Evolutionary conservation across 2,113 vertebrate species (phyloP), one percentile per base, ranked within the genome.

Genomic region (cat (Felis catus)): DNA sequence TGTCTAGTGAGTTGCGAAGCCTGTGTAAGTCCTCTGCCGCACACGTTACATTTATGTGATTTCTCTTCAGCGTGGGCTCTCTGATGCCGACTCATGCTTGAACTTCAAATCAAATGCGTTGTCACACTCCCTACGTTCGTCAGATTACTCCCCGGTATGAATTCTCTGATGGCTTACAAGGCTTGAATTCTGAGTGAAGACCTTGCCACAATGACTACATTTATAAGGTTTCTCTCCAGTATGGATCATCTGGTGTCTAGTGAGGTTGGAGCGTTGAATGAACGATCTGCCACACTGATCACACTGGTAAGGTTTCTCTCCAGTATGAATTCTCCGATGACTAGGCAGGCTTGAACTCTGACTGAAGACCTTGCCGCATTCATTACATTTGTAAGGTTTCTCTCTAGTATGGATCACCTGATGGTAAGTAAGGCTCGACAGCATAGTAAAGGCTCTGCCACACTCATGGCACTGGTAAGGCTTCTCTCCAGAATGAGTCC

Each of bases 291-390:
- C 97, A 41, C 97, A 98, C 48, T 98, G 96, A 0, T 63, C 71
- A 39, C 98, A 98, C 58, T 96, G 98, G 90, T 98, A 98, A 15
- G 98, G 98, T 58, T 98, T 98, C 92, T 98, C 97, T 14, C 97
- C 97, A 0, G 93, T 98, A 82, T 98, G 97, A 23, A 91, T 95
- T 51, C 91, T 95, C 58, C 87, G 95, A 73, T 98, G 98, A 41
- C 97, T 96, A 18, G 97, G 83, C 3, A 98, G 97, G 76, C 98
- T 95, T 0, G 98, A 98, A 31, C 92, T 97, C 73, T 97, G 96
- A 78, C 96, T 97, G 81, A 98, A 98, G 66, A 97, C 92, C 65
- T 98, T 97, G 73, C 90, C 95, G 63, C 96, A 97, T 15, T 94
- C 92, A 8, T 94, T 93, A 83, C 94, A 97, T 8, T 92, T 96